Base-by-base conservation (phyloP, 2,888 invertebrate genomes). In the Eledona agricola region DNA sequence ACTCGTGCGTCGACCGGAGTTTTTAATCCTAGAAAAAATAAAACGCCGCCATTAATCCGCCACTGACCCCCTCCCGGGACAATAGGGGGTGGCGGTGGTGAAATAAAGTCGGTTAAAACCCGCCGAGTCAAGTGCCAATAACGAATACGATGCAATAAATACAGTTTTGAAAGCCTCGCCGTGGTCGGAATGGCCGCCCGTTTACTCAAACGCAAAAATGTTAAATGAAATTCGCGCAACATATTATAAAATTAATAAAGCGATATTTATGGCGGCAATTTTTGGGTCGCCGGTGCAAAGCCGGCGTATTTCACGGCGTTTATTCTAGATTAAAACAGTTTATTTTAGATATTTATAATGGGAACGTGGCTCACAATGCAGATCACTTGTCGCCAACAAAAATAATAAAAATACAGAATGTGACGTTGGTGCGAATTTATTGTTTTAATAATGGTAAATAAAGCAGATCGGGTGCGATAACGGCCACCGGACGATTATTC, bases 261-360 rank as follows among this genome's bases (percentile, higher is more conserved):
- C 69, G 67, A 73, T 77, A 76, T 77, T 77, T 77, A 77, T 75
- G 77, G 67, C 57, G 64, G 76, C 75, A 76, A 76, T 76, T 77
- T 77, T 77, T 74, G 75, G 74, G 69, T 67, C 70, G 72, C 67
- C 68, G 68, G 68, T 66, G 67, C 63, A 67, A 70, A 67, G 67
- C 70, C 69, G 65, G 66, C 71, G 71, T 72, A 72, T 72, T 74
- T 71, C 73, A 71, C 67, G 67, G 71, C 74, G 73, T 75, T 75
- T 75, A 75, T 76, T 76, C 74, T 72, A 76, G 76, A 77, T 77
- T 77, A 77, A 76, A 77, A 76, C 77, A 76, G 75, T 77, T 76
- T 76, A 77, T 77, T 77, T 77, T 76, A 76, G 75, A 76, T 76
- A 76, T 76, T 76, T 75, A 76, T 76, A 76, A 76, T 75, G 74